Conservation (phyloP, 1,140 invertebrate species). For the Procambarus virginalis region DNA sequence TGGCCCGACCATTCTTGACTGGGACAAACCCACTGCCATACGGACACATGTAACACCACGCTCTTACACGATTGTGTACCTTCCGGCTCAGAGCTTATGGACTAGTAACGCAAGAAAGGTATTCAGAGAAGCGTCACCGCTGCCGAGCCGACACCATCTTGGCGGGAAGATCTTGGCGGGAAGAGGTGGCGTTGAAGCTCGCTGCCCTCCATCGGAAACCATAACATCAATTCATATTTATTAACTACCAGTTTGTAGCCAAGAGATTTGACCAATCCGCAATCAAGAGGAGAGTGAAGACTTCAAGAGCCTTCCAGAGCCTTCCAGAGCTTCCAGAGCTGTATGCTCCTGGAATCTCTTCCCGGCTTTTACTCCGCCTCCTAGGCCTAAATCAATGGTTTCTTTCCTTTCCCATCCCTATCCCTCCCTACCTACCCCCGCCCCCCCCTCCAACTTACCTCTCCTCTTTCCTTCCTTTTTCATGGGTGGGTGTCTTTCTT, state of each 20-base stretch:
- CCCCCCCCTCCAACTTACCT: background rate
- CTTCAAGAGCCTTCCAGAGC: too few relatives aligned
- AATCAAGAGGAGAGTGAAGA: too few relatives aligned
- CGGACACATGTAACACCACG: background rate
- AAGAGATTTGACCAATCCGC: too few relatives aligned
- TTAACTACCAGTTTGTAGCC: too few relatives aligned
- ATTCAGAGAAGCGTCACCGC: background rate
- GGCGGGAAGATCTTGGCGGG: background rate
- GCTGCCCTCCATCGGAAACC: background rate
- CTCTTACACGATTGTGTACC: background rate
- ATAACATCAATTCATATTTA: background rate
- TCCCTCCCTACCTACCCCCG: too few relatives aligned
- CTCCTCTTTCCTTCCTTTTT: background rate
- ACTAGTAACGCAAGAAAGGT: background rate
- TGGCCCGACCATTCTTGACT: background rate
- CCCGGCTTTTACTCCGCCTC: background rate
- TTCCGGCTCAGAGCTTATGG: background rate
- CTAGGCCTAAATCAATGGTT: constrained; percentile 5
- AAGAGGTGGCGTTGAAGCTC: background rate
- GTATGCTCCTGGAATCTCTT: background rate
- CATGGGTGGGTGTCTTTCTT: background rate
- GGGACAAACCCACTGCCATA: background rate
- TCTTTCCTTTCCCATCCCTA: background rate
- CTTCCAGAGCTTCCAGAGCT: background rate
- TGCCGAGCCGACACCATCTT: background rate